Conservation (phyloP, 1,140 invertebrate genomes). For the Bemisia tabaci region DNA sequence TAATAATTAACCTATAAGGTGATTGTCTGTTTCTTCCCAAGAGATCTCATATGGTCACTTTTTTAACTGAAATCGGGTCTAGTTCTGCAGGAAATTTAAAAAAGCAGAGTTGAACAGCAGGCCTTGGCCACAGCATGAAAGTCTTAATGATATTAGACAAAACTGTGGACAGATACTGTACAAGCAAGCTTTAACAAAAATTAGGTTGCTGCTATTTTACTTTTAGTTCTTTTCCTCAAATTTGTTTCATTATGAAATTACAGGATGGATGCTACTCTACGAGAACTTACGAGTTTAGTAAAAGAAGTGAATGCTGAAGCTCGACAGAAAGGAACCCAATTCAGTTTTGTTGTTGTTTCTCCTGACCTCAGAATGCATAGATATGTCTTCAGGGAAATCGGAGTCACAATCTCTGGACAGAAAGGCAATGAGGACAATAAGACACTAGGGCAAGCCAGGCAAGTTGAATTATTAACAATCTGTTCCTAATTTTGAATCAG, state of each 20-base stretch:
- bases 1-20: too few species aligned
- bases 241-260: constrained; percentile 15
- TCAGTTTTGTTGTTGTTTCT: constrained; percentile 92
- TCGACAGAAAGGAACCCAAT: constrained; percentile 87
- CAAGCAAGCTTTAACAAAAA: too few species aligned
- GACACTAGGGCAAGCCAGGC: constrained; percentile 62
- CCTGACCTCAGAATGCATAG: constrained; percentile 61
- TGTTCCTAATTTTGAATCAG: too few species aligned
- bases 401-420: constrained; percentile 81
- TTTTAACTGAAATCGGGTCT: too few species aligned
- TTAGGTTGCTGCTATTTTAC: not conserved
- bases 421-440: constrained; percentile 82
- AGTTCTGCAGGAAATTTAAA: too few species aligned
- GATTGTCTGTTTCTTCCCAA: too few species aligned
- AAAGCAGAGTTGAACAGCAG: too few species aligned
- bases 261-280: constrained; percentile 88
- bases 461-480: constrained; percentile 13
- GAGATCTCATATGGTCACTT: too few species aligned
- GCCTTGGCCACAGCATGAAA: too few species aligned
- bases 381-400: constrained; percentile 88
- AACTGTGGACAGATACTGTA: too few species aligned
- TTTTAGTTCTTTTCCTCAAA: not conserved
- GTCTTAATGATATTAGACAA: too few species aligned
- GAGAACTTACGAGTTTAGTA: constrained; percentile 87
- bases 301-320: constrained; percentile 98